These are phyloP conservation scores for Hololepta plana DNA, from an alignment of 2,888 invertebrate species.

Conservation along the genomic window DNA sequence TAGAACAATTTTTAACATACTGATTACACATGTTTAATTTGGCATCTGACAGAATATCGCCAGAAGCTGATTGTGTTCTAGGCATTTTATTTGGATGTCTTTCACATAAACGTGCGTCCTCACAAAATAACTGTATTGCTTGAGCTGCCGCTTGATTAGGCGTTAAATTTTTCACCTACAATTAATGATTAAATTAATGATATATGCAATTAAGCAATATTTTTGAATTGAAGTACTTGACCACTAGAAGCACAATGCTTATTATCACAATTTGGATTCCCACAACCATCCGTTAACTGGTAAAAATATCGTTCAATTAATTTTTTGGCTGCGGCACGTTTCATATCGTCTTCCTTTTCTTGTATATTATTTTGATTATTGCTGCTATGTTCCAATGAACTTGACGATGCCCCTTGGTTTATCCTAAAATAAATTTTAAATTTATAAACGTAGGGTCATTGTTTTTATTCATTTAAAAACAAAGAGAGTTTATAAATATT, in stretches of 20 bases:
- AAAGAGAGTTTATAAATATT: conserved; percentile 1
- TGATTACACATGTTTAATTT: no score
- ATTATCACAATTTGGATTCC: conserved; percentile 73
- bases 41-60: no score
- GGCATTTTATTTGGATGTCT: conserved; percentile 53
- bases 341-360: conserved; percentile 44
- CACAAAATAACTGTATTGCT: conserved; percentile 71
- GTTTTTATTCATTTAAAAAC: neutral
- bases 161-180: conserved; percentile 50
- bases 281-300: conserved; percentile 83
- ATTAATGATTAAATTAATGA: conserved; percentile 1
- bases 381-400: conserved; percentile 13
- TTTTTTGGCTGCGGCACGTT: conserved; percentile 61
- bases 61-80: conserved; percentile 29
- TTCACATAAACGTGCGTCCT: conserved; percentile 72
- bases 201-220: neutral
- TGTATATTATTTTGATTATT: conserved; percentile 14
- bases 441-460: neutral
- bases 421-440: conserved; percentile 15
- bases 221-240: conserved; percentile 33
- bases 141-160: conserved; percentile 82
- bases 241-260: conserved; percentile 80
- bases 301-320: conserved; percentile 85
- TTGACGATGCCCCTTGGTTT: conserved; percentile 27
- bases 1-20: conserved; percentile 6